A percentile compares a stretch with the other conserved stretches of the same genome.
These are phyloP conservation scores for Ormyrus labotus DNA, from an alignment of 2,888 invertebrate genomes.

Conservation along the genomic window DNA sequence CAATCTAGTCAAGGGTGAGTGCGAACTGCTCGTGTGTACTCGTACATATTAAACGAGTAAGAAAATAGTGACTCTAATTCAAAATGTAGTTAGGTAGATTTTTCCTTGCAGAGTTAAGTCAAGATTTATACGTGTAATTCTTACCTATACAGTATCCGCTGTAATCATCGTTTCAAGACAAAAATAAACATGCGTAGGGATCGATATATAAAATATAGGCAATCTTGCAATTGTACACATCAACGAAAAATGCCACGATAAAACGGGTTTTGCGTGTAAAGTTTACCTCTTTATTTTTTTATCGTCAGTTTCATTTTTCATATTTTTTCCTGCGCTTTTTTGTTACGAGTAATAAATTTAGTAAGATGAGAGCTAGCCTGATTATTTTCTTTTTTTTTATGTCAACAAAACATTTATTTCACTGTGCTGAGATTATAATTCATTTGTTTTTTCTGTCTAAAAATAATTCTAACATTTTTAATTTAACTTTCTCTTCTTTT, in stretches of 20 bases:
- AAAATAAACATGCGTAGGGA: conserved; percentile 31
- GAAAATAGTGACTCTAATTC: conserved; percentile 57
- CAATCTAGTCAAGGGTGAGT: conserved; percentile 73
- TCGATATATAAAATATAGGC: conserved; percentile 35
- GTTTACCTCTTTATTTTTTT: conserved; percentile 52
- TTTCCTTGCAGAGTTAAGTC: conserved; percentile 56
- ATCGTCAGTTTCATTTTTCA: conserved; percentile 31
- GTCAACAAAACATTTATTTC: not conserved
- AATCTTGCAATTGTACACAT: conserved; percentile 39
- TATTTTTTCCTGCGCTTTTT: conserved; percentile 29
- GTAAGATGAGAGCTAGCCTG: conserved; percentile 25
- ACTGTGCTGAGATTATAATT: conserved; percentile 55
- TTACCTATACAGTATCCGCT: conserved; percentile 56
- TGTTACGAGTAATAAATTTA: conserved; percentile 25
- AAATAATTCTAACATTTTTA: not conserved
- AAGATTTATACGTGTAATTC: conserved; percentile 56
- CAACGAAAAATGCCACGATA: conserved; percentile 50
- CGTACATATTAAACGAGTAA: conserved; percentile 55
- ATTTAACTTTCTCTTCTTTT: conserved; percentile 40
- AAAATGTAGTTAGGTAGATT: conserved; percentile 57
- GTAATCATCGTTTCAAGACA: conserved; percentile 54
- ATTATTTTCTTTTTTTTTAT: conserved; percentile 22
- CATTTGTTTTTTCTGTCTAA: conserved; percentile 26
- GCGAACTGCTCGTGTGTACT: conserved; percentile 59
- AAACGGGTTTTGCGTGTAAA: conserved; percentile 51